Evolutionary conservation across 2,113 vertebrate species (phyloP).

Genomic region (Ctenodactylus gundi): DNA sequence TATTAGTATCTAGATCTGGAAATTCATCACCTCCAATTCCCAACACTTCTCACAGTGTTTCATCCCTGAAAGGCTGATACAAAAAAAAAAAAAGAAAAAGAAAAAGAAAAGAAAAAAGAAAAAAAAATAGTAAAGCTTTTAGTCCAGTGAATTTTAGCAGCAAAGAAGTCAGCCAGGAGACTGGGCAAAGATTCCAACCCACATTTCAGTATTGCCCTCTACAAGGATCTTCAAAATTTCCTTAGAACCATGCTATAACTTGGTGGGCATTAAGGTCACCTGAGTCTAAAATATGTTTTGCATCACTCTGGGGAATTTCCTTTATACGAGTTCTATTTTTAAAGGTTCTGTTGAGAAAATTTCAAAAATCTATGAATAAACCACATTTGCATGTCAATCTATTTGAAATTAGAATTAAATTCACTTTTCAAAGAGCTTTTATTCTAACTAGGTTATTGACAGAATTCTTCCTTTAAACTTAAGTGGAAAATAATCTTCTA

Average conservation of each 20-base stretch:
- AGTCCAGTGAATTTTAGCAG: not conserved
- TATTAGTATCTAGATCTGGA: not conserved
- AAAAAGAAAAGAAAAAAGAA: not conserved
- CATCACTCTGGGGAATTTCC: constrained; percentile 17
- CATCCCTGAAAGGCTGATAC: not conserved
- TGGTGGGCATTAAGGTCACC: not conserved
- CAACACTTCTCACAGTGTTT: not conserved
- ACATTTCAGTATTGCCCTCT: not conserved
- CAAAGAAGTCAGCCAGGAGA: not conserved
- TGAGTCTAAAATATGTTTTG: constrained; percentile 20
- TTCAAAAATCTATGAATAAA: constrained; percentile 67
- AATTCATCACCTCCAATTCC: not conserved
- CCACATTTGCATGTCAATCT: constrained; percentile 46
- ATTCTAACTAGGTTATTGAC: constrained; percentile 40
- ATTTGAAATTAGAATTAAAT: constrained; percentile 67
- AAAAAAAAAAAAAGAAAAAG: not conserved
- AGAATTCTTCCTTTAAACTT: constrained; percentile 61
- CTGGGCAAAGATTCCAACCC: not conserved
- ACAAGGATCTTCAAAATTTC: not conserved
- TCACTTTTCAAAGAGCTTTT: constrained; percentile 46
- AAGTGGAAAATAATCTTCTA: constrained; percentile 43
- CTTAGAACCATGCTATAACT: not conserved
- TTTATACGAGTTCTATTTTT: constrained; percentile 60
- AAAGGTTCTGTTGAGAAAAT: constrained; percentile 50
- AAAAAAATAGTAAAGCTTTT: not conserved